These are phyloP conservation scores for Mastacembelus armatus DNA, from an alignment of 2,797 vertebrate genomes.

Conservation along the genomic window DNA sequence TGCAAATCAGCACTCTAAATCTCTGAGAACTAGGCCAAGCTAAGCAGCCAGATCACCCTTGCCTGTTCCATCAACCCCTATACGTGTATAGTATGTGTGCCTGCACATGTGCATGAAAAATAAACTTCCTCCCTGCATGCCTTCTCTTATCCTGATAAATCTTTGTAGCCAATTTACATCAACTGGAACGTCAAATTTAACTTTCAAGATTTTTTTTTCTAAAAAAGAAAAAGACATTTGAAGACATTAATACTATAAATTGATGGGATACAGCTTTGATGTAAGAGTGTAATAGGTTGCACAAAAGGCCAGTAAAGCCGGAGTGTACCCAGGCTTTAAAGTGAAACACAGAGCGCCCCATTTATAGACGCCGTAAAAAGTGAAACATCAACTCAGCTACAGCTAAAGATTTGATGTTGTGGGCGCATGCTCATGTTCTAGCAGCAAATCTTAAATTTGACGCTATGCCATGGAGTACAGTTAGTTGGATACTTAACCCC, in stretches of 20 bases:
- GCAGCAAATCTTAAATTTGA: no score
- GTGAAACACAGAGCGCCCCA: neutral
- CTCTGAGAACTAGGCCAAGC: conserved; percentile 81
- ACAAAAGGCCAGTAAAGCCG: neutral
- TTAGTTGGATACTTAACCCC: no score
- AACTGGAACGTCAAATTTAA: conserved; percentile 4
- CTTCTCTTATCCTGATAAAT: conserved; percentile 49
- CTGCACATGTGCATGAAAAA: conserved; percentile 32
- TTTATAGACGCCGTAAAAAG: conserved; percentile 10
- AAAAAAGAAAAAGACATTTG: neutral
- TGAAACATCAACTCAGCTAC: conserved; percentile 10
- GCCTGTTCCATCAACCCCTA: conserved; percentile 67
- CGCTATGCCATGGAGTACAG: no score
- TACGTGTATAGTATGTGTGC: conserved; percentile 35
- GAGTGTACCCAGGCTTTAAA: conserved; percentile 3
- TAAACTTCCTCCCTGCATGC: conserved; percentile 13
- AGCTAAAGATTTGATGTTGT: conserved; percentile 16
- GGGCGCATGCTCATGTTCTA: no score
- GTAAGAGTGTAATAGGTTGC: neutral
- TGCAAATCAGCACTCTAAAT: conserved; percentile 81
- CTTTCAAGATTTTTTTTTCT: conserved; percentile 2
- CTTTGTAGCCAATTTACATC: conserved; percentile 41
- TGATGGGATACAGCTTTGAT: neutral
- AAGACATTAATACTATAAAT: neutral
- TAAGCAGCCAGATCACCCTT: conserved; percentile 65